These are phyloP conservation scores for Phoenicopterus ruber DNA, from an alignment of 2,113 vertebrate species.

Conservation along the genomic window DNA sequence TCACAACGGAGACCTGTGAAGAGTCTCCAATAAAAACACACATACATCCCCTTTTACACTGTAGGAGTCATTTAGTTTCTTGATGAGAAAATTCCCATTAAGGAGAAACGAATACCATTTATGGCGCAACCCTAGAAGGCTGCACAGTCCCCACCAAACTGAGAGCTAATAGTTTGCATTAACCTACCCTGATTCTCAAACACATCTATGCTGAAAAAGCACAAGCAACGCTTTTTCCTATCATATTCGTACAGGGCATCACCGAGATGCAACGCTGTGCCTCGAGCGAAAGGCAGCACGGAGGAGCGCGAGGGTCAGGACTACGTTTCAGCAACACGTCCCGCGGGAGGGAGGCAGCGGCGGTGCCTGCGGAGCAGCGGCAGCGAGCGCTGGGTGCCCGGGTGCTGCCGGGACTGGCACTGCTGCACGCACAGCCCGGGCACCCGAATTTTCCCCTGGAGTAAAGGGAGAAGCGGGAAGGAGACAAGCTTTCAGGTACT, in stretches of 20 bases:
- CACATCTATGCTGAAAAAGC: fast-evolving
- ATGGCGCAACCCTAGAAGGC: background rate
- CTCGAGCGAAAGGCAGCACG: background rate
- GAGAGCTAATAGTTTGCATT: background rate
- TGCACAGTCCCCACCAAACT: background rate
- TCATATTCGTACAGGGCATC: fast-evolving
- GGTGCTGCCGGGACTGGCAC: background rate
- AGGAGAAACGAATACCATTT: background rate
- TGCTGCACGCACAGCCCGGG: background rate
- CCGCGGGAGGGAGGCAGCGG: background rate
- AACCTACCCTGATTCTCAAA: background rate
- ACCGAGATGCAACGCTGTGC: fast-evolving
- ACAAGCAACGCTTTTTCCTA: fast-evolving
- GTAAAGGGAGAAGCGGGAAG: background rate
- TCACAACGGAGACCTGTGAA: background rate
- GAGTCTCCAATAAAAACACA: background rate
- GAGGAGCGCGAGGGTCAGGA: background rate
- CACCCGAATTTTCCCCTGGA: fast-evolving
- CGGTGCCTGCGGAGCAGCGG: background rate
- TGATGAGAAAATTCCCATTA: background rate
- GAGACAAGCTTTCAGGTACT: background rate
- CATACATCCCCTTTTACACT: background rate
- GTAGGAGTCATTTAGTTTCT: background rate
- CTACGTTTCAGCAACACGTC: background rate
- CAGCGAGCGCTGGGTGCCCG: no score